Conservation (phyloP, 1,140 invertebrate genomes). For the Semibalanus balanoides region DNA sequence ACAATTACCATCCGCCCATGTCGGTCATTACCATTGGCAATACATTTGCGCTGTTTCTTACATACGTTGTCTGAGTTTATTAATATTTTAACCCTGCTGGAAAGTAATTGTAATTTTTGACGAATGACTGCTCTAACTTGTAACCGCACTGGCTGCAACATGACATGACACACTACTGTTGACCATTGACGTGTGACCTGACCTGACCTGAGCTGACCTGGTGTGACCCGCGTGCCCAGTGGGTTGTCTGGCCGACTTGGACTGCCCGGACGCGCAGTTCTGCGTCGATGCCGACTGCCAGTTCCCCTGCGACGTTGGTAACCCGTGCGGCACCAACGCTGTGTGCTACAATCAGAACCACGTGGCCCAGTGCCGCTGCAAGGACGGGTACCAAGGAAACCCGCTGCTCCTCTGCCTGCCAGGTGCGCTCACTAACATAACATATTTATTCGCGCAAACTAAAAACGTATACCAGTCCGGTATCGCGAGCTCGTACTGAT, state of each 20-base stretch:
- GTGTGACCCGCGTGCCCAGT: background rate
- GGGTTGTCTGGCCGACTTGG: conserved; percentile 46
- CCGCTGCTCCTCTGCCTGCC: conserved; percentile 23
- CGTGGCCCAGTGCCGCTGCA: conserved; percentile 39
- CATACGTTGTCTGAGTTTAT: too few relatives aligned
- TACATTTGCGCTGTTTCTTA: too few relatives aligned
- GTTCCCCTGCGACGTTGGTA: conserved; percentile 22
- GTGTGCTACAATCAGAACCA: conserved; percentile 36
- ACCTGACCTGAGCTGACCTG: background rate
- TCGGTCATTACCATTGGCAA: too few relatives aligned
- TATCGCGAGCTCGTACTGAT: too few relatives aligned
- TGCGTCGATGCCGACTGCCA: conserved; percentile 22
- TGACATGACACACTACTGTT: background rate
- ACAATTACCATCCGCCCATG: too few relatives aligned
- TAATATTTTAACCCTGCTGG: too few relatives aligned
- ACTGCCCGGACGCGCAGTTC: conserved; percentile 22
- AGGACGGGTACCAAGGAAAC: conserved; percentile 35
- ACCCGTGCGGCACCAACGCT: conserved; percentile 28
- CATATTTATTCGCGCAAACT: too few relatives aligned
- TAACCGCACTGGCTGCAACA: background rate
- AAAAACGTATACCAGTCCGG: too few relatives aligned
- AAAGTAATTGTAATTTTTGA: too few relatives aligned
- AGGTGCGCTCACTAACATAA: background rate
- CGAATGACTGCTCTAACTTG: background rate
- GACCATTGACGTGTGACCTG: background rate